Base-by-base conservation (phyloP, 2,113 vertebrate genomes). In the Rhinogobius similis region DNA sequence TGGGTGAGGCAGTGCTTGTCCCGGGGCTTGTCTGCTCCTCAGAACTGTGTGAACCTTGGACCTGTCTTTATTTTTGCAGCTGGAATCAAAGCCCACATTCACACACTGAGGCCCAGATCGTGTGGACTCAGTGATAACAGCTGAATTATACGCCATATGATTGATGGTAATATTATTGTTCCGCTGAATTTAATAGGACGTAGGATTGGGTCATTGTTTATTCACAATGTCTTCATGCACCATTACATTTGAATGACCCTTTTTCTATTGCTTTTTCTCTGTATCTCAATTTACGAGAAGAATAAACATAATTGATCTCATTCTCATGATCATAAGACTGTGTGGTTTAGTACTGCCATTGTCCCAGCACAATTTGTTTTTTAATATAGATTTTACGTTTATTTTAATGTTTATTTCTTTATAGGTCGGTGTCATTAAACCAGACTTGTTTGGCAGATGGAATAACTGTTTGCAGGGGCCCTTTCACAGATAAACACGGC, bases 41-140 rank as follows among this genome's bases (percentile, higher is more conserved):
- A 76, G 84, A 85, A 77, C 81, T 76, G 67, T 79, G 53, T 82
- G 73, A 41, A 43, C 72, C 76, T 77, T 82, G 86, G 72, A 85
- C 39, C 74, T 62, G 78, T 85, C 78, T 88, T 82, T 88, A 61
- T 88, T 89, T 90, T 77, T 87, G 78, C 88, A 89, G 84, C 87
- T 89, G 88, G 83, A 72, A 88, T 73, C 83, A 71, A 84, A 88
- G 86, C 81, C 77, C 77, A 75, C 81, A 76, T 78, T 81, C 75
- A 75, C 78, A 81, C 46, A 58, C 62, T 46, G 24, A 0, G 18
- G 6, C 13, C 38, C 13, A 61, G 65, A 73, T 29, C 59, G 36
- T 78, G 67, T 46, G 52, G 62, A 50, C 38, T 48, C 44, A 32
- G 59, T 24, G 63, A 39, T 78, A 59, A 38, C 27, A 21, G 32